phyloP scores from a whole-genome alignment of 1,140 invertebrate genomes.

The Atta colombica region DNA sequence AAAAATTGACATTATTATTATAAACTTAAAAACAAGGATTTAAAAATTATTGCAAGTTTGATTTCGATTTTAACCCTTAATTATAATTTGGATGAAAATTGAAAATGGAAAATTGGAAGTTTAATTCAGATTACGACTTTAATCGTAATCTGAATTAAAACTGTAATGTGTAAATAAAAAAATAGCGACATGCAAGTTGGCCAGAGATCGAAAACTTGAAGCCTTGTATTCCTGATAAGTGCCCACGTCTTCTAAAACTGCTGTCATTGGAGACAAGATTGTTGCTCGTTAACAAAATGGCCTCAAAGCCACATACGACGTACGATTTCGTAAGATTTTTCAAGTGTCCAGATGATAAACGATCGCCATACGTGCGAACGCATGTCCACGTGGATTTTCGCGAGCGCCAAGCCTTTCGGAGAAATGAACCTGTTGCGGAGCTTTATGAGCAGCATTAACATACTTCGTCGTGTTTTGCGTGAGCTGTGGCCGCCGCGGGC shows the following conservation, averaged over 20 bases:
- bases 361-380: slow-evolving; percentile 73
- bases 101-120: not conserved
- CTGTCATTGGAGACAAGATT: slow-evolving; percentile 24
- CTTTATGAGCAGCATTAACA: slow-evolving; percentile 84
- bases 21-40: not conserved
- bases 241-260: slow-evolving; percentile 1
- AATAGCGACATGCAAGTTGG: not conserved
- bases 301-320: slow-evolving; percentile 55
- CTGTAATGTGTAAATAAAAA: not conserved
- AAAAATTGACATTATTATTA: not conserved
- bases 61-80: not conserved
- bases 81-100: not conserved
- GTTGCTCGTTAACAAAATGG: slow-evolving; percentile 72
- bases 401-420: slow-evolving; percentile 66
- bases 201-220: slow-evolving; percentile 15
- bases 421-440: slow-evolving; percentile 84
- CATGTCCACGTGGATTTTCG: slow-evolving; percentile 81
- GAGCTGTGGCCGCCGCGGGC: slow-evolving; percentile 48
- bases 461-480: slow-evolving; percentile 77
- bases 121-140: not conserved
- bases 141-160: not conserved
- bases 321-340: slow-evolving; percentile 74
- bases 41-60: not conserved
- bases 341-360: slow-evolving; percentile 81
- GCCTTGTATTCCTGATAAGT: not conserved